phyloP scores from a whole-genome alignment of 2,113 vertebrate genomes.

The Ameiurus melas region DNA sequence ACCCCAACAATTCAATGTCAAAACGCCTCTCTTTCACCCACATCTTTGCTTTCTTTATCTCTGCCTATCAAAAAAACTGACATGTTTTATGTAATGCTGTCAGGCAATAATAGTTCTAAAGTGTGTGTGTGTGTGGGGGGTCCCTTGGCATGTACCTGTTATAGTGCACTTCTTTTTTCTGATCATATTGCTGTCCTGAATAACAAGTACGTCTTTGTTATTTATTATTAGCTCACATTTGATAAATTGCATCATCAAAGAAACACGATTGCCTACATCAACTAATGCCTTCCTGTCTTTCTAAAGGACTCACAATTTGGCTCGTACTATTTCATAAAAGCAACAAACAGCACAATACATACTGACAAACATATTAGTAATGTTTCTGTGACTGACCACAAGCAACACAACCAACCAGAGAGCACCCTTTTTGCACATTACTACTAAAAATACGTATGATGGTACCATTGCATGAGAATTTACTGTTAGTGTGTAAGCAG shows the following conservation, averaged over 20 bases:
- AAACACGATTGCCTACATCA: conserved; percentile 14
- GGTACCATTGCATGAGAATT: neutral
- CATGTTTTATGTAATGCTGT: conserved; percentile 58
- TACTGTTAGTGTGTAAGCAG: neutral
- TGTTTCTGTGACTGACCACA: neutral
- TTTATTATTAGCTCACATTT: conserved; percentile 5
- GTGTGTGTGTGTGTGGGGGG: no score
- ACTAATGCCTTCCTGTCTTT: neutral
- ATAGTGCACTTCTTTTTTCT: conserved; percentile 49
- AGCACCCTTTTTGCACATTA: neutral
- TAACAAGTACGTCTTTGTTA: conserved; percentile 19
- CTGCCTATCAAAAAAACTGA: conserved; percentile 40
- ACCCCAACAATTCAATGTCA: conserved; percentile 38
- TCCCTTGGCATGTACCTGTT: conserved; percentile 41
- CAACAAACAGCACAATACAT: neutral
- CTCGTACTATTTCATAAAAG: neutral
- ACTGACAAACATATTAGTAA: neutral
- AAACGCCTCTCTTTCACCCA: conserved; percentile 41
- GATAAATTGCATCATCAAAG: neutral
- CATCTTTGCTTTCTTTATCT: conserved; percentile 39
- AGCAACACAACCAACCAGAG: neutral
- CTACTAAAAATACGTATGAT: neutral
- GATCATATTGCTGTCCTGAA: neutral
- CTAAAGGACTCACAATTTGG: neutral
- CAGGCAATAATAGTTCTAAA: conserved; percentile 45